Evolutionary conservation across 2,113 vertebrate species (phyloP).

Genomic region (cattle (Bos taurus)): ARS-UCD2.0 NC_037332.1:87812001-87812500

Average conservation of each 20-base stretch:
- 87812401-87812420: background rate
- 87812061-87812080: background rate
- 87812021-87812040: background rate
- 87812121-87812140: background rate
- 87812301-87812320: background rate
- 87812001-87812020: background rate
- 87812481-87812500: background rate
- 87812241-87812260: background rate
- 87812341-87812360: background rate
- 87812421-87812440: background rate
- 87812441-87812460: background rate
- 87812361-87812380: background rate
- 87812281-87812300: background rate
- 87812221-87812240: background rate
- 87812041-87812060: background rate
- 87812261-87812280: background rate
- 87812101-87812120: background rate
- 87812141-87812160: background rate
- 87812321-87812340: background rate
- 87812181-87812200: background rate
- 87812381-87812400: background rate
- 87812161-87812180: background rate
- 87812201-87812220: background rate
- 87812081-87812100: background rate
- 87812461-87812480: background rate